Evolutionary conservation across 2,797 vertebrate species (phyloP).

Genomic region (Tarsius wallacei): DNA sequence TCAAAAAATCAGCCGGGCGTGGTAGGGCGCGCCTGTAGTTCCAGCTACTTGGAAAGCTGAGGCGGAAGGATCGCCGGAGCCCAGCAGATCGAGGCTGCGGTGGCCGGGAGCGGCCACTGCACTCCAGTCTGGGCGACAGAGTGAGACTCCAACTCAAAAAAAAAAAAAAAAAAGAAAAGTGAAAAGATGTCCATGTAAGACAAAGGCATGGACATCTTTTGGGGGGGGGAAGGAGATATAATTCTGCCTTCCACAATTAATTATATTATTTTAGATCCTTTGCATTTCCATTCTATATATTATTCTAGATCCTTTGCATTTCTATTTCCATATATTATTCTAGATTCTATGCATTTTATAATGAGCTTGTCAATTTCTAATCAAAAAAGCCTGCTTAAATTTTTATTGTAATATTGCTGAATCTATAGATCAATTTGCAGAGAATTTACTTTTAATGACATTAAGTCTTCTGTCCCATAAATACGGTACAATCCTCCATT

Average conservation of each 20-base stretch:
- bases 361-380: not conserved
- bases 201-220: not conserved
- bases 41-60: too few relatives aligned
- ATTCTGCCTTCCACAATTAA: not conserved
- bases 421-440: not conserved
- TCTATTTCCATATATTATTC: too few relatives aligned
- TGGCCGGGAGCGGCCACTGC: too few relatives aligned
- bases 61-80: too few relatives aligned
- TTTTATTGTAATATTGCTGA: not conserved
- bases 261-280: not conserved
- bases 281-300: not conserved
- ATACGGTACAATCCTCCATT: not conserved
- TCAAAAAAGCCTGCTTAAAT: not conserved
- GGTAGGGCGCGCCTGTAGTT: too few relatives aligned
- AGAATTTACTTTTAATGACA: not conserved
- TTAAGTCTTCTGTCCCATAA: not conserved
- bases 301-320: not conserved
- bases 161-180: too few relatives aligned
- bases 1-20: too few relatives aligned
- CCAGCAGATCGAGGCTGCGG: too few relatives aligned
- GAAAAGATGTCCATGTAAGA: not conserved
- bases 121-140: too few relatives aligned
- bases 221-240: too few relatives aligned
- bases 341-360: not conserved
- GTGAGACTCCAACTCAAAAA: too few relatives aligned